Conservation (phyloP, 1,140 invertebrate genomes). For the Neodiprion pinetum region DNA sequence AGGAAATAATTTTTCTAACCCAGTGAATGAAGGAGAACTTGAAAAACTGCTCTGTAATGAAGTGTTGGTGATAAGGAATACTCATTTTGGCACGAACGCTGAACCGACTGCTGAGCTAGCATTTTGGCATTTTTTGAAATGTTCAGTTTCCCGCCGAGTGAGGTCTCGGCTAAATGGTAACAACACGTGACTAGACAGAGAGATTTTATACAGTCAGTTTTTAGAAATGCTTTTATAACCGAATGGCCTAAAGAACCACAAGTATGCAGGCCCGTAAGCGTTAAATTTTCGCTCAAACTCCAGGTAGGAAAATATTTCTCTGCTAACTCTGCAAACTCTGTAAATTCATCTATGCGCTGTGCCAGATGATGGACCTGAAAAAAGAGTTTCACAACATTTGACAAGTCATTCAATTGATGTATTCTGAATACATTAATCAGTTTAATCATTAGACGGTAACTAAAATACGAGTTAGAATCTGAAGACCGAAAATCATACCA, state of each 20-base stretch:
- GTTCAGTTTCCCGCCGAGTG: slow-evolving; percentile 57
- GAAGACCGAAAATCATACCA: slow-evolving; percentile 29
- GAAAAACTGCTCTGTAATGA: slow-evolving; percentile 77
- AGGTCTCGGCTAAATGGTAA: slow-evolving; percentile 84
- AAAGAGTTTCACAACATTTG: slow-evolving; percentile 15
- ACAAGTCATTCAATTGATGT: background rate
- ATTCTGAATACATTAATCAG: too few relatives aligned
- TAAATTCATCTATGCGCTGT: slow-evolving; percentile 51
- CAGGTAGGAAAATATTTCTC: slow-evolving; percentile 57
- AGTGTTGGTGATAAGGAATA: slow-evolving; percentile 69
- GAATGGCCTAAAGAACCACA: slow-evolving; percentile 85
- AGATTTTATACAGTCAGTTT: slow-evolving; percentile 63
- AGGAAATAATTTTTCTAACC: slow-evolving; percentile 37
- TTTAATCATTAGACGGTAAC: too few relatives aligned
- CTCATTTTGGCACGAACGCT: slow-evolving; percentile 66
- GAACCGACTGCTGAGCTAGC: slow-evolving; percentile 80
- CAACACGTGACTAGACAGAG: slow-evolving; percentile 89
- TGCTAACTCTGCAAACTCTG: slow-evolving; percentile 62
- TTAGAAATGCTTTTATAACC: slow-evolving; percentile 75
- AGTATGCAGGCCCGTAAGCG: slow-evolving; percentile 83
- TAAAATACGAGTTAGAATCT: too few relatives aligned
- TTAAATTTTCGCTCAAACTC: slow-evolving; percentile 50
- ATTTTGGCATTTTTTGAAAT: slow-evolving; percentile 83
- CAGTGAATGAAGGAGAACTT: slow-evolving; percentile 65
- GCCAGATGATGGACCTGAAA: slow-evolving; percentile 49